phyloP scores from a whole-genome alignment of 92 coral and sea anemone species.

The Phenganax stokvisi region DNA sequence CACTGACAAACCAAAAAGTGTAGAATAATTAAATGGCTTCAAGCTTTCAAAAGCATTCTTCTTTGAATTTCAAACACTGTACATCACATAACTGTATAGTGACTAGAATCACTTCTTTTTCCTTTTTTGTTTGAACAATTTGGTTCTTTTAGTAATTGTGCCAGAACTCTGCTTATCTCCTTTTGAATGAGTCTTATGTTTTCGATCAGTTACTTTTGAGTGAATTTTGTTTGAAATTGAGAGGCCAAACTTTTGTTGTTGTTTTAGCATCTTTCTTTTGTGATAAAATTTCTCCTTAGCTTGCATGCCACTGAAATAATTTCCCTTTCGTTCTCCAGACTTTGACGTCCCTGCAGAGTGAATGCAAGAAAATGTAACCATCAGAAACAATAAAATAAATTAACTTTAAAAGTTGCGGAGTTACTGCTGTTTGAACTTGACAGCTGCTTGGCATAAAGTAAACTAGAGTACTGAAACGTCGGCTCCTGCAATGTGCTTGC shows the following conservation, averaged over 20 bases:
- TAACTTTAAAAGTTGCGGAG: background rate
- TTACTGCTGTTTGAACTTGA: slow-evolving; percentile 16
- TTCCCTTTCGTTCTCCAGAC: slow-evolving; percentile 43
- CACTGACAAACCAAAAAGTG: no score
- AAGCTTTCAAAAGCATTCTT: no score
- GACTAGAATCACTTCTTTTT: no score
- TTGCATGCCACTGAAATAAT: slow-evolving; percentile 71
- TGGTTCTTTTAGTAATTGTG: background rate
- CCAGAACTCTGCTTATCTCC: slow-evolving; percentile 10
- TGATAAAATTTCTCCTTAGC: slow-evolving; percentile 56
- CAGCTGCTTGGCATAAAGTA: no score
- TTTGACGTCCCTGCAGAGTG: slow-evolving; percentile 43
- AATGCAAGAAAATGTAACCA: background rate
- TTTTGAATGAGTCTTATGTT: slow-evolving; percentile 15
- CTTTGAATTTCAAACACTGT: no score
- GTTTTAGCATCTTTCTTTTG: slow-evolving; percentile 44
- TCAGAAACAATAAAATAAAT: background rate
- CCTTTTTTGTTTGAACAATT: no score
- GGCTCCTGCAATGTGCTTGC: no score
- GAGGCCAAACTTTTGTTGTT: slow-evolving; percentile 34
- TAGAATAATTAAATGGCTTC: no score
- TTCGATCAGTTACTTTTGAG: slow-evolving; percentile 35
- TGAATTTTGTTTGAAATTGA: slow-evolving; percentile 27
- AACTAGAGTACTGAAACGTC: no score
- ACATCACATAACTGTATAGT: no score